Evolutionary conservation across 2,888 invertebrate genomes (phyloP), one percentile per base, ranked within the genome.

Genomic region (Drosophila kuntzei): DNA sequence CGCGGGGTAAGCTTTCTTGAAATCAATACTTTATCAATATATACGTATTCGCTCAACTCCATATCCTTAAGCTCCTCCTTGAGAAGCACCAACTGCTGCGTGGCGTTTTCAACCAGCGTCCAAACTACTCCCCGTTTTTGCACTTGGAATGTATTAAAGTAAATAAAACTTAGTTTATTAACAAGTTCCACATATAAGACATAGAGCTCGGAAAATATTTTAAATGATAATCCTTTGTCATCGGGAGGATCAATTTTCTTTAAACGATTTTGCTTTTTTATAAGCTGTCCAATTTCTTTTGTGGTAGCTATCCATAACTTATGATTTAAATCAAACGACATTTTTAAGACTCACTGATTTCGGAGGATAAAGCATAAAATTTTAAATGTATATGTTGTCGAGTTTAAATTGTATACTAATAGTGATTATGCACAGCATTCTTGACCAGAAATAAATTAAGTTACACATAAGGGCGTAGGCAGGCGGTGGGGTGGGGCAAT

Each of bases 11-110:
- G 89, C 80, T 95, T 95, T 73, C 95, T 90, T 80, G 95, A 94
- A 32, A 95, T 92, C 49, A 96, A 89, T 7, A 93, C 93, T 76
- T 95, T 94, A 89, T 96, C 96, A 43, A 95, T 93, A 91, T 95
- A 96, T 66, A 95, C 94, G 83, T 93, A 94, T 80, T 95, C 94
- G 8, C 93, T 93, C 4, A 93, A 82, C 66, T 94, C 93, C 12
- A 94, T 85, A 44, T 93, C 92, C 58, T 93, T 93, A 3, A 95
- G 80, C 74, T 94, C 93, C 25, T 92, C 92, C 75, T 94, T 94
- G 8, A 94, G 90, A 74, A 94, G 93, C 29, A 93, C 90, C 60
- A 95, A 90, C 41, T 94, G 89, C n/a, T 87, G 74, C 0, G 88
- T 78, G 4, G 91, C 87, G 32, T 87, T 84, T 29, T 90, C 82